Base-by-base conservation (phyloP, 30 jellyfish, hydroid and myxozoan species). In the Chrysaora quinquecirrha region DNA sequence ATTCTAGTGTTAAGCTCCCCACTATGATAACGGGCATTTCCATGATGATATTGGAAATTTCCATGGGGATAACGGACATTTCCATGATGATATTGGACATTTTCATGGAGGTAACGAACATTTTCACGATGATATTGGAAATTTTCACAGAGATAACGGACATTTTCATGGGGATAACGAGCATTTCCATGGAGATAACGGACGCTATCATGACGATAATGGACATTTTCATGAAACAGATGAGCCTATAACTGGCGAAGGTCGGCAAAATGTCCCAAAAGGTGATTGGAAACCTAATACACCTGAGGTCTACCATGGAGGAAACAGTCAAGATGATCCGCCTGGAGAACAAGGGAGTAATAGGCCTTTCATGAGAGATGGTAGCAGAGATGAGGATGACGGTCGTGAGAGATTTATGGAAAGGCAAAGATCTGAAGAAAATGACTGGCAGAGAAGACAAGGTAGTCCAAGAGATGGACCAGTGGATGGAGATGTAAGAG, bases 191-290 rank as follows among this genome's bases (percentile, higher is more conserved):
- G n/a, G n/a, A n/a, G n/a, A n/a, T n/a, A n/a, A n/a, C n/a, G n/a
- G n/a, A n/a, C n/a, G n/a, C n/a, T n/a, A n/a, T n/a, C n/a, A n/a
- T n/a, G n/a, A n/a, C n/a, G n/a, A n/a, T n/a, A n/a, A n/a, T n/a
- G n/a, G n/a, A n/a, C n/a, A n/a, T n/a, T n/a, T n/a, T n/a, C n/a
- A n/a, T n/a, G n/a, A n/a, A n/a, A n/a, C n/a, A n/a, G n/a, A n/a
- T n/a, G n/a, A n/a, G n/a, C n/a, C n/a, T n/a, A n/a, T n/a, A n/a
- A n/a, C n/a, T 43, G 58, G 58, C 58, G 58, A 43, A 9, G 58
- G 58, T 43, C 58, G 58, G 58, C 90, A 82, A 16, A 68, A 70
- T 54, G 92, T 82, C 1, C 92, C 92, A 0, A 82, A 82, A 38
- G 85, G 79, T 19, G 92, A 82, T 0, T 82, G 85, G 92, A 34